Evolutionary conservation across 2,888 invertebrate species (phyloP), one percentile per base, ranked within the genome.

Genomic region (Standfussiana lucernea): DNA sequence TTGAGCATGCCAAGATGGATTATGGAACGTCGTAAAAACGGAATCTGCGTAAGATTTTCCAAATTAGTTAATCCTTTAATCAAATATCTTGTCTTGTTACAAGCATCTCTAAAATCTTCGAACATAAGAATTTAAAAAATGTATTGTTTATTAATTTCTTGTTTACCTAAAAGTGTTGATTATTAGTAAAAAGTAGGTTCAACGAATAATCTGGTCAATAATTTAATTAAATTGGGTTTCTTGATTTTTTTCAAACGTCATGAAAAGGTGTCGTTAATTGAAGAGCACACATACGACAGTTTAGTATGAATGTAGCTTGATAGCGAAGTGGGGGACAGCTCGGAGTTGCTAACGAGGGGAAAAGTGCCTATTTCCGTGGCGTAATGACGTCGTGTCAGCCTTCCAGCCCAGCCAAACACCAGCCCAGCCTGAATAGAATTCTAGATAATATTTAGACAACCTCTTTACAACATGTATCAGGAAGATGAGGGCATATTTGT

Each of bases 281-380:
- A 88, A 91, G 88, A 86, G 80, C 83, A 82, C 82, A 89, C 86
- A 89, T 82, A 85, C 75, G 86, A 89, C 87, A 88, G 90, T 88
- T 90, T 86, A 85, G 77, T 89, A 83, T 88, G 87, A 86, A 89
- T 88, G 88, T 92, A 90, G 89, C 90, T 90, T 89, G 89, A 85
- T 88, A 87, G 85, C 87, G 86, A 89, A 88, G 89, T 91, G 93
- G 92, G 92, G 91, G 93, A 92, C 93, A 91, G 92, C 86, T 93
- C 91, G 93, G 94, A 91, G 93, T 92, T 92, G 91, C 95, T 96
- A 96, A 96, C 96, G 96, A 96, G 95, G 95, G 94, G 94, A 96
- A 96, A 96, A 96, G 95, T 96, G 96, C 95, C 96, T 96, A 96
- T 96, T 96, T 96, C 96, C 96, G 94, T 92, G 94, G 88, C 93